Percentiles rank a stretch among this genome's conserved stretches.
These are phyloP conservation scores for Caradrina clavipalpis DNA, from an alignment of 2,888 invertebrate genomes.

Conservation along the genomic window DNA sequence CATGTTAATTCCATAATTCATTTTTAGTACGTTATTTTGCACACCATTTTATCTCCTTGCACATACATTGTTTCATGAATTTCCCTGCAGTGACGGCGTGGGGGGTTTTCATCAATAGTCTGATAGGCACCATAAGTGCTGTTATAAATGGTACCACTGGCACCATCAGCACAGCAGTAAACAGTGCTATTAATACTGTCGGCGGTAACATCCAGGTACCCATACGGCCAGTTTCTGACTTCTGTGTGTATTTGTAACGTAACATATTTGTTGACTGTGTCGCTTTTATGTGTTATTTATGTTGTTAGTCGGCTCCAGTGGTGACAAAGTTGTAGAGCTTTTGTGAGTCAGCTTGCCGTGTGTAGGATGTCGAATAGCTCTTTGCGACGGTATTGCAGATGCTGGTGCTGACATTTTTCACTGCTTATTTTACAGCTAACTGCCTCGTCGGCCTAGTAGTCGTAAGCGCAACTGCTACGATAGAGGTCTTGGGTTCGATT, in stretches of 20 bases:
- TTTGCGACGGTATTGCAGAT: not conserved
- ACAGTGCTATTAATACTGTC: constrained; percentile 83
- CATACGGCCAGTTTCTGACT: constrained; percentile 5
- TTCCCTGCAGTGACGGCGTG: constrained; percentile 79
- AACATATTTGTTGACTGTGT: constrained; percentile 36
- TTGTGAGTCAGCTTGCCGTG: not conserved
- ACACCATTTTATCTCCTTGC: not conserved
- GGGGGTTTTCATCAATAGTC: constrained; percentile 80
- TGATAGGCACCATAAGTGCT: constrained; percentile 83
- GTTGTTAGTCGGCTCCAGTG: not conserved
- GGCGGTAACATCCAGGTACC: constrained; percentile 86
- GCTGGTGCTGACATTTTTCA: not conserved
- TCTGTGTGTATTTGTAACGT: constrained; percentile 33
- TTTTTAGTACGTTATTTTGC: not conserved
- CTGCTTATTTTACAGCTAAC: not conserved
- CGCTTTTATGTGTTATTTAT: constrained; percentile 38
- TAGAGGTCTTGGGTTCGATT: no score
- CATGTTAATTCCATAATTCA: no score
- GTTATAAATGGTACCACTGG: constrained; percentile 78
- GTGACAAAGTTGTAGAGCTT: not conserved
- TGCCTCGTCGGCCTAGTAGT: no score
- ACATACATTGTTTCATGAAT: constrained; percentile 20
- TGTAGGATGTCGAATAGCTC: not conserved
- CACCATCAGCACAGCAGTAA: constrained; percentile 78
- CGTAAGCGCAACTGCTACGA: no score